Conservation (phyloP, 2,888 invertebrate species). For the Plebejus anna region DNA sequence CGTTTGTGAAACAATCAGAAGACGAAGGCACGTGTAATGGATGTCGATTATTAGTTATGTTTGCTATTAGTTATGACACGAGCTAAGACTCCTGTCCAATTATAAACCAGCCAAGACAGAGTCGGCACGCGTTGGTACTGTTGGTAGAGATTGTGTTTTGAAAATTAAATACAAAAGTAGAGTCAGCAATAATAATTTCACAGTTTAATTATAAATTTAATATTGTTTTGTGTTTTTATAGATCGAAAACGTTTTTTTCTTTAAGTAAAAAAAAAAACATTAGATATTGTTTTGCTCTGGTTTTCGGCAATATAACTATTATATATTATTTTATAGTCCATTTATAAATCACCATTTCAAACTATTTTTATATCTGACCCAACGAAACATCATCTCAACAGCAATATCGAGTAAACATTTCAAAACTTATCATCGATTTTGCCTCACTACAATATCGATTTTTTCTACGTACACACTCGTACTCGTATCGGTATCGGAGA, state of each 20-base stretch:
- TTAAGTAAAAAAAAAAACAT: no score
- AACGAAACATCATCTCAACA: not conserved
- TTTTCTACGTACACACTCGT: not conserved
- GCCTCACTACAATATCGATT: not conserved
- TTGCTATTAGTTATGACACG: slow-evolving; percentile 14
- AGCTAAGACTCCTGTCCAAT: slow-evolving; percentile 8
- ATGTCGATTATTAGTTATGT: slow-evolving; percentile 20
- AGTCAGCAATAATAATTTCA: no score
- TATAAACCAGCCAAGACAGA: not conserved
- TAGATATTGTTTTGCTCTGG: no score
- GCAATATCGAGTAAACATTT: not conserved
- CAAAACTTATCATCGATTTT: not conserved
- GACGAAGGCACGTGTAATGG: slow-evolving; percentile 12
- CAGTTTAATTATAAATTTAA: no score
- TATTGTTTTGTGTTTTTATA: no score
- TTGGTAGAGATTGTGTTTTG: not conserved
- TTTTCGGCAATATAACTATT: no score
- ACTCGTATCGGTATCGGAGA: slow-evolving; percentile 4
- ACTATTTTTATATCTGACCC: not conserved
- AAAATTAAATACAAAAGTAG: not conserved
- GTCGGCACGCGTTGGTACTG: not conserved
- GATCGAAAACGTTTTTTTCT: no score
- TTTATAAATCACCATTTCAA: not conserved
- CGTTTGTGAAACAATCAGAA: slow-evolving; percentile 10
- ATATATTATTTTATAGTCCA: not conserved